Evolutionary conservation across 2,888 invertebrate species (phyloP).

Genomic region (Caprella mutica): DNA sequence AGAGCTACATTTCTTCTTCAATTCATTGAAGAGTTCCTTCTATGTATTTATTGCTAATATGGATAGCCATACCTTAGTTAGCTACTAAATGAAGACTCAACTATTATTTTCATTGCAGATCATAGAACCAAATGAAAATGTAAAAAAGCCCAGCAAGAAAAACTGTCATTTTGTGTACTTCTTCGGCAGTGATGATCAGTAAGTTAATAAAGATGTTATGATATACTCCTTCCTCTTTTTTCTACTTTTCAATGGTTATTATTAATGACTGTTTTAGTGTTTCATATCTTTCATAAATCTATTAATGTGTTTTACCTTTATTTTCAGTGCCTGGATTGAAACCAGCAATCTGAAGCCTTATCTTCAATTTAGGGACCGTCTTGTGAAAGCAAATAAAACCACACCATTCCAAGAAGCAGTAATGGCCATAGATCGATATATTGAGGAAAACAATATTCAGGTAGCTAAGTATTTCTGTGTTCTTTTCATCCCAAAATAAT

Average conservation of each 20-base stretch:
- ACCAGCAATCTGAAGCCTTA: slow-evolving; percentile 71
- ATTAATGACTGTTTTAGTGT: not conserved
- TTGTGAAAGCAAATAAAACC: slow-evolving; percentile 62
- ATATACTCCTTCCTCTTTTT: not conserved
- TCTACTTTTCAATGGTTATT: too few relatives aligned
- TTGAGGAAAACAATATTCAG: slow-evolving; percentile 39
- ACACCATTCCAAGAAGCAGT: slow-evolving; percentile 66
- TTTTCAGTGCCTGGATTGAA: slow-evolving; percentile 76
- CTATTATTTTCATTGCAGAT: slow-evolving; percentile 52
- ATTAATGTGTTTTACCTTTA: slow-evolving; percentile 28
- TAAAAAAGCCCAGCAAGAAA: slow-evolving; percentile 59
- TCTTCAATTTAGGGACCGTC: slow-evolving; percentile 62
- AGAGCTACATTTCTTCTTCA: too few relatives aligned
- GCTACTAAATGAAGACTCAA: not conserved
- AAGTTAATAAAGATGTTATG: slow-evolving; percentile 47
- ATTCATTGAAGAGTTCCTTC: too few relatives aligned
- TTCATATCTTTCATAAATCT: not conserved
- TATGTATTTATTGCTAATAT: too few relatives aligned
- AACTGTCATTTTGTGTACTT: slow-evolving; percentile 79
- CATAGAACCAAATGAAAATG: slow-evolving; percentile 63
- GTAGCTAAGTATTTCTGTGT: slow-evolving; percentile 11
- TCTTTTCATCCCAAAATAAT: too few relatives aligned
- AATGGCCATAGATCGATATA: slow-evolving; percentile 64
- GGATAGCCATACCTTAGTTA: not conserved
- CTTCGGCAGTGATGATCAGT: slow-evolving; percentile 92